Base-by-base conservation (phyloP, 2,888 invertebrate species). In the Sminthurinus aureus region DNA sequence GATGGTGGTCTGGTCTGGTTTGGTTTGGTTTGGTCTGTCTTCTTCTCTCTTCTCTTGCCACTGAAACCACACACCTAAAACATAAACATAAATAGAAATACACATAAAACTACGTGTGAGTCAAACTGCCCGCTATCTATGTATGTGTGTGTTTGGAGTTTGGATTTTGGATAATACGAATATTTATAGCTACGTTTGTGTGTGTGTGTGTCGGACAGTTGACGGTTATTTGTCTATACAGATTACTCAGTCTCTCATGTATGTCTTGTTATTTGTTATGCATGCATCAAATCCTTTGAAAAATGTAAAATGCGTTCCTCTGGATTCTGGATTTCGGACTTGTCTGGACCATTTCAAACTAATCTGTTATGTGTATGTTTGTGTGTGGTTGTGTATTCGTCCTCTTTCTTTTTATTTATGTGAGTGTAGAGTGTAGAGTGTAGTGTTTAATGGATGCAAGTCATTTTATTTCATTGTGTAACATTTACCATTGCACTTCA, bases 331-430 rank as follows among this genome's bases (percentile, higher is more conserved):
- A 4, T 38, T 38, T 38, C 38, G 1, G 52, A 22, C 64, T 77
- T 38, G 50, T 67, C 69, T 71, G 58, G 80, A 80, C 71, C 80
- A 80, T 79, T 79, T 79, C 69, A 71, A 73, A 51, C 50, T 71
- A 52, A 80, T 80, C 80, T 80, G 51, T 80, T 67, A 11, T 67
- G 64, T 64, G 9, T 64, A 9, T 3, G 8, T 67, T 20, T 67
- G n/a, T n/a, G 66, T 66, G 66, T 66, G 66, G 15, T 15, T 66
- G 66, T 66, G 66, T 66, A 66, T n/a, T n/a, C n/a, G n/a, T n/a
- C n/a, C 52, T 52, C 52, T 52, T 52, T 52, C 52, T 52, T 13
- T 52, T 13, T 11, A 8, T 52, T 13, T 52, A 8, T 52, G 52
- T 13, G 13, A 52, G n/a, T n/a, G n/a, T n/a, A n/a, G n/a, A n/a